Evolutionary conservation across 1,140 invertebrate genomes (phyloP), one percentile per base, ranked within the genome.

Genomic region (Panagrolaimus sp.): DNA sequence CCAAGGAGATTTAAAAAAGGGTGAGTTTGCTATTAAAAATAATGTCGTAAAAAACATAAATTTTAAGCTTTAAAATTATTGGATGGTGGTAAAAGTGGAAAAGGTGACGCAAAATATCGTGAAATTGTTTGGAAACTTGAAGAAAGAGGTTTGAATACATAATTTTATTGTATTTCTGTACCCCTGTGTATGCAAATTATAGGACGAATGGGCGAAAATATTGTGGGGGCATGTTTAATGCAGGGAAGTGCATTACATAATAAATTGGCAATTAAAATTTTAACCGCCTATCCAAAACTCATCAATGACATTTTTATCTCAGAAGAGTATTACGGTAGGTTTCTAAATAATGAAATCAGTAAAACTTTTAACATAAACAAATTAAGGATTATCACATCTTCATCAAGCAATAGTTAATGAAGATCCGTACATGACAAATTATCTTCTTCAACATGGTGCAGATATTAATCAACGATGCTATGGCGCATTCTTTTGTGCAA

Each of bases 321-420:
- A 63, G 94, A 98, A 77, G 94, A 97, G 84, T 98, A 97, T 83
- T 98, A 96, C 82, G 93, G 92, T 93, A 87, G 83, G 72, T 72
- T 64, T 45, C n/a, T 7, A 38, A 38, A 7, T 38, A 4, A 4
- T 71, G 73, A n/a, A n/a, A n/a, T 32, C n/a, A 70, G 21, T n/a
- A n/a, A 0, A 24, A 17, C 55, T 70, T 28, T 26, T 12, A 14
- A 17, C 62, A 26, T 28, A 44, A 43, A 38, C 32, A 15, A 44
- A 71, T 73, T n/a, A 45, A 78, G 79, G 79, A 24, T 68, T 83
- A 17, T 76, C 79, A 24, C 78, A 81, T 0, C 86, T 98, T 0
- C 95, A 98, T 78, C 94, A 98, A 83, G 93, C 94, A 0, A 96
- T 98, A 75, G 94, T 96, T 0, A 98, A 98, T 84, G 95, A 98